Conservation (phyloP, 2,888 invertebrate genomes). For the Cheilosia urbana region DNA sequence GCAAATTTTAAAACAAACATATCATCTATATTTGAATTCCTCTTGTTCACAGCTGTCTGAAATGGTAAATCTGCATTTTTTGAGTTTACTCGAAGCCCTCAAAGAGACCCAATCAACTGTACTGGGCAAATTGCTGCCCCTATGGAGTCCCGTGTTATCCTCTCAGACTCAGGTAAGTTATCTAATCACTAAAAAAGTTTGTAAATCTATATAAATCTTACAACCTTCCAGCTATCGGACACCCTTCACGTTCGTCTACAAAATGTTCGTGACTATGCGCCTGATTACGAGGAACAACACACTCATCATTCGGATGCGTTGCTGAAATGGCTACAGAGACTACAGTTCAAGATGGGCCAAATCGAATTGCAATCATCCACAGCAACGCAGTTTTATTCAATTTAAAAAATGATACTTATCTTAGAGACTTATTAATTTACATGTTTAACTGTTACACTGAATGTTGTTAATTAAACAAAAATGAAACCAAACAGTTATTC, state of each 20-base stretch:
- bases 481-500: conserved; percentile 32
- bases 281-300: conserved; percentile 83
- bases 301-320: conserved; percentile 84
- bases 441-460: conserved; percentile 46
- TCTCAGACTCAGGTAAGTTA: conserved; percentile 93
- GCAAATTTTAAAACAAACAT: no score
- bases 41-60: conserved; percentile 92
- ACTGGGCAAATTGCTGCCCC: conserved; percentile 94
- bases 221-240: conserved; percentile 90
- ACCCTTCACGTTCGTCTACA: conserved; percentile 94
- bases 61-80: conserved; percentile 98
- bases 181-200: background rate
- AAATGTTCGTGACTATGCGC: conserved; percentile 92
- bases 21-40: background rate
- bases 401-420: conserved; percentile 83
- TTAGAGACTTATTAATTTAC: conserved; percentile 43
- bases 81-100: conserved; percentile 96
- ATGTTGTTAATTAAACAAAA: conserved; percentile 49
- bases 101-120: conserved; percentile 97
- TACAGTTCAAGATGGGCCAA: conserved; percentile 99
- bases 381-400: conserved; percentile 94
- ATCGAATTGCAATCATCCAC: conserved; percentile 96
- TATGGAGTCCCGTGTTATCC: conserved; percentile 98
- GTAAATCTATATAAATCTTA: background rate
- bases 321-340: conserved; percentile 93